Base-by-base conservation (phyloP, 2,797 vertebrate genomes). In the Hephaestus fuliginosus region DNA sequence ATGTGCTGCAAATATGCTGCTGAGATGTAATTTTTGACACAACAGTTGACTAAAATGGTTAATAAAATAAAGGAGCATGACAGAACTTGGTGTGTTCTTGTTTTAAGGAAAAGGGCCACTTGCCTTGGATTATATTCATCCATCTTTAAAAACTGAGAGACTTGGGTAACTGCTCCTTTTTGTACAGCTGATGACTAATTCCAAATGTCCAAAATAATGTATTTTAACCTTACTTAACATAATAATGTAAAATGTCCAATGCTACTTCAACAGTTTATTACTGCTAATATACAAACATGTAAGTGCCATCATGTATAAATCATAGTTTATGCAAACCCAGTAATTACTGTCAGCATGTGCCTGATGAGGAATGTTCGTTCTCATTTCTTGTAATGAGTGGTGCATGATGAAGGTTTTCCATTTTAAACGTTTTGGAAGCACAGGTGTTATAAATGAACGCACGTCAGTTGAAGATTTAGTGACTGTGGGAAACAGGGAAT, bases 281-380 rank as follows among this genome's bases (percentile, higher is more conserved):
- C 48, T 60, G 4, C 41, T 53, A 48, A 36, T 69, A 68, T 46
- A 51, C 62, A 65, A 65, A 73, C 36, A 39, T 39, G 36, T 39
- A 65, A 18, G 15, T 12, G 65, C 57, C 55, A 36, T 51, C 58
- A 56, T 22, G 53, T 67, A 57, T 46, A 61, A 82, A 65, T 74
- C 62, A 64, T 56, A 74, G 43, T 55, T 67, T 28, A 63, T 43
- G 67, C 75, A 73, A 51, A 76, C 62, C 39, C 46, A 46, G 60
- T 70, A 67, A 79, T 84, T 67, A 81, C 36, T 69, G 75, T 70
- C 68, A 71, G 67, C 74, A 46, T 67, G 78, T 58, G 65, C 67
- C 41, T 82, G 60, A 78, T 71, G 67, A 79, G n/a, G 39, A 68
- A 52, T 39, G 25, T 15, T 53, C 39, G n/a, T 70, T 43, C 43